Conservation (phyloP, 2,888 invertebrate genomes). For the Tetragnatha montana region DNA sequence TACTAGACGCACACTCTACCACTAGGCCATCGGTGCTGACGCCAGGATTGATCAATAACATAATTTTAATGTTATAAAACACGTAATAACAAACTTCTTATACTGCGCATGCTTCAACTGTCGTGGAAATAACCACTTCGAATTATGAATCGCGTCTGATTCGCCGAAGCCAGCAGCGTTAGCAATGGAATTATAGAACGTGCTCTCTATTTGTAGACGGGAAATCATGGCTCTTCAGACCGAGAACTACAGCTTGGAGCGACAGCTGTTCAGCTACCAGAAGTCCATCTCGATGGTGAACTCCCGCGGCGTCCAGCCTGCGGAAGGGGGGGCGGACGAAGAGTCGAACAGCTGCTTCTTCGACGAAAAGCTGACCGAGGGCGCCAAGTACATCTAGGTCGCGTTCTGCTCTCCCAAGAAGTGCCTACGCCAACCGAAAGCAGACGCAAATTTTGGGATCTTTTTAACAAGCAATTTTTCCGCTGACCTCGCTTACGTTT, state of each 20-base stretch:
- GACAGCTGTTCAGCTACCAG: conserved; percentile 89
- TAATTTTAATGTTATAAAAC: no score
- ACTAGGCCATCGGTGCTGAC: no score
- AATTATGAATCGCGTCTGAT: no score
- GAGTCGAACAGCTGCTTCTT: conserved; percentile 23
- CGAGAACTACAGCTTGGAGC: conserved; percentile 88
- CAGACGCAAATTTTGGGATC: conserved; percentile 57
- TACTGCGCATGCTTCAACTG: no score
- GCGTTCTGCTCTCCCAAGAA: conserved; percentile 41
- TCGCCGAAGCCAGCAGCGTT: no score
- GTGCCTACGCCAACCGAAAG: conserved; percentile 60
- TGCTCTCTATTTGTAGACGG: no score
- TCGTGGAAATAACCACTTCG: no score
- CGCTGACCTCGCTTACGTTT: conserved; percentile 43
- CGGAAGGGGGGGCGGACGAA: conserved; percentile 22
- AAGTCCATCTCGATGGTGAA: conserved; percentile 85
- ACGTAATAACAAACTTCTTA: no score
- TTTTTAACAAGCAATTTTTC: conserved; percentile 66
- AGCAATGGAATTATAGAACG: no score
- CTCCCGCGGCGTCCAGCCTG: conserved; percentile 69
- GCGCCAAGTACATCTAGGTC: conserved; percentile 49
- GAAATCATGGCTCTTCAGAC: conserved; percentile 87
- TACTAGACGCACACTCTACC: no score
- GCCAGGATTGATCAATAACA: no score
- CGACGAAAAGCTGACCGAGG: conserved; percentile 19